Evolutionary conservation across 1,140 invertebrate species (phyloP).

Genomic region (Trichonephila clavipes): DNA sequence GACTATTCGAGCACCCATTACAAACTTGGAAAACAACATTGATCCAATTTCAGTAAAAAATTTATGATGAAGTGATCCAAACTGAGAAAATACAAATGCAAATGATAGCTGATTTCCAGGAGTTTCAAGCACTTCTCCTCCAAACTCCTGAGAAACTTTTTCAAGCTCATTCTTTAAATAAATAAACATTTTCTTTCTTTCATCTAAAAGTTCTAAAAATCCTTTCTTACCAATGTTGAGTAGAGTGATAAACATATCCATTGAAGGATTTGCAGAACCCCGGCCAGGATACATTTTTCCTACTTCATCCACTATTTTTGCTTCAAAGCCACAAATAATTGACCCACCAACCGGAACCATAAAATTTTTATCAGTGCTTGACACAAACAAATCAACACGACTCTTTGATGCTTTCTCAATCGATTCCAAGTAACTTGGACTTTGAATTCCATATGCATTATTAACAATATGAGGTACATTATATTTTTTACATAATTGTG

Average conservation of each 20-base stretch:
- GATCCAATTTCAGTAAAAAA: slow-evolving; percentile 86
- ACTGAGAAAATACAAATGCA: slow-evolving; percentile 79
- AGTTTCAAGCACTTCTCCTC: slow-evolving; percentile 86
- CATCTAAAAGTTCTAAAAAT: slow-evolving; percentile 85
- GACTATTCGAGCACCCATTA: slow-evolving; percentile 82
- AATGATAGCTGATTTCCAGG: slow-evolving; percentile 89
- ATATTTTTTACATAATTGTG: slow-evolving; percentile 85
- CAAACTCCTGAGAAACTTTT: slow-evolving; percentile 84
- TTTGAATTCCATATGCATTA: slow-evolving; percentile 94
- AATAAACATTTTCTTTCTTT: slow-evolving; percentile 86
- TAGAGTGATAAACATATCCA: slow-evolving; percentile 92
- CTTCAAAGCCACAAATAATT: slow-evolving; percentile 89
- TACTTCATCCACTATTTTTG: slow-evolving; percentile 85
- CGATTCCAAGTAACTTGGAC: slow-evolving; percentile 86
- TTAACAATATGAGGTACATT: slow-evolving; percentile 91
- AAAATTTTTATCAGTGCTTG: slow-evolving; percentile 95
- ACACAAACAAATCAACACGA: slow-evolving; percentile 90
- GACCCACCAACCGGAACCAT: slow-evolving; percentile 93
- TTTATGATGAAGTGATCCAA: slow-evolving; percentile 78
- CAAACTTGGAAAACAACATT: slow-evolving; percentile 87
- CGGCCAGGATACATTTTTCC: slow-evolving; percentile 90
- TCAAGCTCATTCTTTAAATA: slow-evolving; percentile 85
- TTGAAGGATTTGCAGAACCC: slow-evolving; percentile 87
- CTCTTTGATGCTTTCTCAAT: slow-evolving; percentile 85
- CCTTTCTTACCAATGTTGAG: slow-evolving; percentile 87